Percentiles rank a stretch among this genome's conserved stretches.
These are phyloP conservation scores for Siniperca knerii DNA, from an alignment of 2,113 vertebrate species.

Conservation along the genomic window DNA sequence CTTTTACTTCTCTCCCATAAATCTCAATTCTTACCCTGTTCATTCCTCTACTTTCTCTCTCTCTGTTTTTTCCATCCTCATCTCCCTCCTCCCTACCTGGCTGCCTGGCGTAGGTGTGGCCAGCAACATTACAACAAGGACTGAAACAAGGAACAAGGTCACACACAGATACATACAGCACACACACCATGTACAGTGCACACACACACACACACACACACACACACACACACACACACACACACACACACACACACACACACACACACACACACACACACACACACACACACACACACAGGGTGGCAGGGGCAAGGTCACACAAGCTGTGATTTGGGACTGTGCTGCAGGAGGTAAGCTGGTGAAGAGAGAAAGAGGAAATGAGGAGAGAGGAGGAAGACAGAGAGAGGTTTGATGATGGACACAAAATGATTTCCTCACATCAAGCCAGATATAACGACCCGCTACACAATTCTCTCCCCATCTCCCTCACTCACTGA, in stretches of 20 bases:
- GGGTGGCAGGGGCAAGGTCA: conserved; percentile 68
- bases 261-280: conserved; percentile 16
- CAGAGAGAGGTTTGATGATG: conserved; percentile 34
- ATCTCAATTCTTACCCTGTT: conserved; percentile 12
- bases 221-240: conserved; percentile 1
- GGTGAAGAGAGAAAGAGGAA: conserved; percentile 29
- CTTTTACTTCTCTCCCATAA: conserved; percentile 11
- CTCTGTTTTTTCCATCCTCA: conserved; percentile 4
- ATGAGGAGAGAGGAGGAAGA: conserved; percentile 34
- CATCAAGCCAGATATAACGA: conserved; percentile 36
- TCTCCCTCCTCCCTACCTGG: conserved; percentile 51
- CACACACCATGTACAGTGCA: neutral
- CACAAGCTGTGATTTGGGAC: conserved; percentile 51
- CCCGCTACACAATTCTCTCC: conserved; percentile 19
- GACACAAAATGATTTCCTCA: conserved; percentile 36
- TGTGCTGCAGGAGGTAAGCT: conserved; percentile 30
- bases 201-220: conserved; percentile 7
- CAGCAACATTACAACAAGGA: conserved; percentile 45
- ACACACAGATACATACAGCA: conserved; percentile 20
- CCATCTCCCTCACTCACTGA: conserved; percentile 32
- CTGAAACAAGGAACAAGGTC: conserved; percentile 50
- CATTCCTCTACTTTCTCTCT: neutral
- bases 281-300: conserved; percentile 8
- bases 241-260: neutral
- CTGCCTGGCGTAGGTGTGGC: conserved; percentile 46